phyloP scores from a whole-genome alignment of 1,140 invertebrate genomes.

The Neuroterus valhalla region DNA sequence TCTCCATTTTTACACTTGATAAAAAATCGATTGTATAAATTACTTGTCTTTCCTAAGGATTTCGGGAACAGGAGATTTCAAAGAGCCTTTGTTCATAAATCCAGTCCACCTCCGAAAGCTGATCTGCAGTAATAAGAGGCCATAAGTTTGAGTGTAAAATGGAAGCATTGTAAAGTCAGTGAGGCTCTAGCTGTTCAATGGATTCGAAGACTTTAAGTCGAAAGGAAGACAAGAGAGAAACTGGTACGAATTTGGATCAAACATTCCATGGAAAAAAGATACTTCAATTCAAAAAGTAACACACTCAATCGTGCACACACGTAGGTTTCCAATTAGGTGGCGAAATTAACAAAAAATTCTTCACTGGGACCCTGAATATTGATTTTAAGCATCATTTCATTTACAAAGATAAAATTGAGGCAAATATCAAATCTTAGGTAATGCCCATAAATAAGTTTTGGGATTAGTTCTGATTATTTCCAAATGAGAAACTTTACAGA shows the following conservation, averaged over 20 bases:
- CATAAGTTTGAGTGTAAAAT: constrained; percentile 19
- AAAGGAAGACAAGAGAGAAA: constrained; percentile 31
- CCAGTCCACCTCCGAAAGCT: constrained; percentile 23
- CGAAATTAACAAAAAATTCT: background rate
- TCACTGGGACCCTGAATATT: background rate
- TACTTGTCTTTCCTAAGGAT: background rate
- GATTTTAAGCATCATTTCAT: background rate
- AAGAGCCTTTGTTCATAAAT: constrained; percentile 4
- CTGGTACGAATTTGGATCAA: constrained; percentile 24
- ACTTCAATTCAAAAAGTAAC: constrained; percentile 12
- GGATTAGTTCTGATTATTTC: too few species aligned
- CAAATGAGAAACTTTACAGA: too few species aligned
- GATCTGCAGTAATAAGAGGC: constrained; percentile 22
- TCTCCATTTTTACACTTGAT: too few species aligned
- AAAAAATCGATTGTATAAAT: too few species aligned
- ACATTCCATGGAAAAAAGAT: constrained; percentile 8
- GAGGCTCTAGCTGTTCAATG: constrained; percentile 17
- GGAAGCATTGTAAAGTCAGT: constrained; percentile 18
- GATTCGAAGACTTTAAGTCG: background rate
- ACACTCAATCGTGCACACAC: constrained; percentile 30
- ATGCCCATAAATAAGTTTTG: too few species aligned
- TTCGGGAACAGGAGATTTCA: background rate
- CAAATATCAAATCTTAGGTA: too few species aligned
- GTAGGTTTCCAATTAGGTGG: background rate
- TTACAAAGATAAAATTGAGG: too few species aligned